These are phyloP conservation scores for Amphipoea oculea DNA, from an alignment of 2,888 invertebrate genomes.

Conservation along the genomic window DNA sequence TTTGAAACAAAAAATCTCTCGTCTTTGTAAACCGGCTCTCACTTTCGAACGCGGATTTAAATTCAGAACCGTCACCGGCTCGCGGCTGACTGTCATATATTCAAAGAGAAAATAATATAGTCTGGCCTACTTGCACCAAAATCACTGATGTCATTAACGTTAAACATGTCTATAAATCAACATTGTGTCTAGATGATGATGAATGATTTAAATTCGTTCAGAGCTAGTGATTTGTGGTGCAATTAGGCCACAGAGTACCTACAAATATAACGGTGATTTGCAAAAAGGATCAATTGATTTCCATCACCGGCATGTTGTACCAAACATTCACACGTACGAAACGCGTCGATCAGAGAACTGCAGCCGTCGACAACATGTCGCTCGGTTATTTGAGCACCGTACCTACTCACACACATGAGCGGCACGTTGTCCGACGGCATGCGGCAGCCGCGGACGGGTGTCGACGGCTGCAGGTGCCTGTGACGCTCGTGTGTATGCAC, in stretches of 20 bases:
- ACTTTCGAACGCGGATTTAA: conserved; percentile 26
- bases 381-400: too few relatives aligned
- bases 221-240: background rate
- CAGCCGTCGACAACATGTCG: too few relatives aligned
- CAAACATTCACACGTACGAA: background rate
- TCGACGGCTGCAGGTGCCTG: too few relatives aligned
- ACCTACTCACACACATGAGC: too few relatives aligned
- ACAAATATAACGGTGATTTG: background rate
- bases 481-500: too few relatives aligned
- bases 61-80: background rate
- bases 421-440: too few relatives aligned
- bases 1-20: conserved; percentile 18
- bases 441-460: too few relatives aligned
- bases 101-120: conserved; percentile 7
- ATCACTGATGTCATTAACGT: background rate
- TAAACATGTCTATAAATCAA: background rate
- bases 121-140: background rate
- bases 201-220: background rate
- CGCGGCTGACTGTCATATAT: background rate
- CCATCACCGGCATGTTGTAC: background rate
- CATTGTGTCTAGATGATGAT: background rate
- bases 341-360: too few relatives aligned
- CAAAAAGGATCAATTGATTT: background rate
- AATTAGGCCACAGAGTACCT: background rate
- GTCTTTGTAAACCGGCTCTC: conserved; percentile 9